Conservation (phyloP, 2,797 vertebrate genomes). For the Sitta carolinensis region DNA sequence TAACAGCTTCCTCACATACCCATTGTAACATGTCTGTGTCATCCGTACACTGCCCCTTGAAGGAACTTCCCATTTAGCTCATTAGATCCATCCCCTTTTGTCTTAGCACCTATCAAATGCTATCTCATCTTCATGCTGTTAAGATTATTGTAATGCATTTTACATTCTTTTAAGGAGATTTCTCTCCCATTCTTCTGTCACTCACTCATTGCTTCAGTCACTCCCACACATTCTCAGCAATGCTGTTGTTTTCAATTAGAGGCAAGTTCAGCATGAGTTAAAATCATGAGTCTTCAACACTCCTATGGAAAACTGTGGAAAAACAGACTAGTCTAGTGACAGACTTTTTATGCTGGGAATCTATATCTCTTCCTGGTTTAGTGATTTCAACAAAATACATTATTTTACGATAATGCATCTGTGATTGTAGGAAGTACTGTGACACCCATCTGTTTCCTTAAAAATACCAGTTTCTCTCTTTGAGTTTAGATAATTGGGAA, state of each 20-base stretch:
- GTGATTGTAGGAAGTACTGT: not conserved
- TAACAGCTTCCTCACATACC: not conserved
- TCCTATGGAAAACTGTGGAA: not conserved
- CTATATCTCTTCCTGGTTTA: not conserved
- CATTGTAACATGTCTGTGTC: rapidly evolving
- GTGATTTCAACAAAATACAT: not conserved
- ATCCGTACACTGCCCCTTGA: not conserved
- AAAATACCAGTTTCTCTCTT: not conserved
- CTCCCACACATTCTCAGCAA: not conserved
- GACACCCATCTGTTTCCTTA: not conserved
- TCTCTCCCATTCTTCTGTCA: not conserved
- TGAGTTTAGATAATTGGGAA: not conserved
- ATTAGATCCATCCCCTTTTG: not conserved
- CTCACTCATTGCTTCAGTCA: not conserved
- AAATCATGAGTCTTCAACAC: not conserved
- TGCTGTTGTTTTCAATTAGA: not conserved
- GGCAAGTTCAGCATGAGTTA: not conserved
- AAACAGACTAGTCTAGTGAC: not conserved
- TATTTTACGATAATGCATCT: not conserved
- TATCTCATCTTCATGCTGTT: not conserved
- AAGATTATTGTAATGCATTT: not conserved
- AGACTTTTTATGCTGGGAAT: not conserved
- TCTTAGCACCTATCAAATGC: not conserved
- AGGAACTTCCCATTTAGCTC: not conserved
- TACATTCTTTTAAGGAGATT: not conserved